Percentiles rank a stretch among this genome's conserved stretches.
These are phyloP conservation scores for Hartigia nigra DNA, from an alignment of 2,888 invertebrate genomes.

Conservation along the genomic window DNA sequence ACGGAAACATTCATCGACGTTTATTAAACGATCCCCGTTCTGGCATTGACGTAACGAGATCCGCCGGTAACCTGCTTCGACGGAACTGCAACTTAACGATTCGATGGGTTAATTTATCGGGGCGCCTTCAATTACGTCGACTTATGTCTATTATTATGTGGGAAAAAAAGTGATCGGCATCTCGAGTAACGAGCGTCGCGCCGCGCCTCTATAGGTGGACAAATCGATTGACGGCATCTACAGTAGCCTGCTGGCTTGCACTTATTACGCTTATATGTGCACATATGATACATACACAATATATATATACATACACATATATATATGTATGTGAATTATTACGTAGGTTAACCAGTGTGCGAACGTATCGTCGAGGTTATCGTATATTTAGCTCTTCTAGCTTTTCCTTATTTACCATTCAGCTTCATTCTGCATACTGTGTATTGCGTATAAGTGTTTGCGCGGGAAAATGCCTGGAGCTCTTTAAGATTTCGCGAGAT, in stretches of 20 bases:
- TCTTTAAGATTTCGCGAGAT: not conserved
- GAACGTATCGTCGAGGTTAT: not conserved
- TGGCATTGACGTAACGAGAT: not conserved
- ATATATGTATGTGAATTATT: not conserved
- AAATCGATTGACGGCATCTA: slow-evolving; percentile 23
- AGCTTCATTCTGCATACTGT: not conserved
- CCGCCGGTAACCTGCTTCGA: not conserved
- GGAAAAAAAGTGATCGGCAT: slow-evolving; percentile 19
- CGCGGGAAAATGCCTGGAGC: not conserved
- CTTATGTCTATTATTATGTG: slow-evolving; percentile 21
- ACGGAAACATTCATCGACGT: not conserved
- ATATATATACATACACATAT: no score
- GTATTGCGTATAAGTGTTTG: not conserved
- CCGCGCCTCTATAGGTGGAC: slow-evolving; percentile 15
- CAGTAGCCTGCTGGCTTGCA: not conserved
- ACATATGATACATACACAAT: not conserved
- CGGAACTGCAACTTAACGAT: slow-evolving; percentile 3
- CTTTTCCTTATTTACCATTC: not conserved
- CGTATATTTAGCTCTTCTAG: not conserved
- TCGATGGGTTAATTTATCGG: slow-evolving; percentile 23
- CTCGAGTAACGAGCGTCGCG: slow-evolving; percentile 20
- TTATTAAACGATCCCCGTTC: not conserved
- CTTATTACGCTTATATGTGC: not conserved
- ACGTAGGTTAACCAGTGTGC: not conserved
- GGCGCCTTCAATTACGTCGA: slow-evolving; percentile 19